Conservation (phyloP, 2,113 vertebrate species). For the Saccopteryx bilineata region DNA sequence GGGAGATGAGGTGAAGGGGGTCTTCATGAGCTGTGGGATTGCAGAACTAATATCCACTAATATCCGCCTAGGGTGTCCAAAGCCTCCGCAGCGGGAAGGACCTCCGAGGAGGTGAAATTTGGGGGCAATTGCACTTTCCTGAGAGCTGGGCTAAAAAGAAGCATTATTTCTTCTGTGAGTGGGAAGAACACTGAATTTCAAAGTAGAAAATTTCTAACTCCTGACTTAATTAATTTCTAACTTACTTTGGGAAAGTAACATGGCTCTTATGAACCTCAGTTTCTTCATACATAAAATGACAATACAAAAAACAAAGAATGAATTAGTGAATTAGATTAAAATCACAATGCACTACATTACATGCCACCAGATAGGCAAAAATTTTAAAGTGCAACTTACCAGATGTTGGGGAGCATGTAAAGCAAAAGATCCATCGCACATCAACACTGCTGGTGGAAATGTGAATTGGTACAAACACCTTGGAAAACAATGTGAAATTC, state of each 20-base stretch:
- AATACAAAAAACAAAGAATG: background rate
- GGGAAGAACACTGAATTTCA: slow-evolving; percentile 42
- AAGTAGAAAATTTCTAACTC: slow-evolving; percentile 50
- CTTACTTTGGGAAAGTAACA: background rate
- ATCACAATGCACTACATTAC: background rate
- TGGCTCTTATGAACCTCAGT: background rate
- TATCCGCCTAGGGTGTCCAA: background rate
- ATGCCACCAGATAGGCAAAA: background rate
- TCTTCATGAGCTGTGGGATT: too few species aligned
- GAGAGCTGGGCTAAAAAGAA: background rate
- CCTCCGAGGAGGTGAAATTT: background rate
- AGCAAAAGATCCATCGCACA: background rate
- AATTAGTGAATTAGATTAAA: slow-evolving; percentile 31
- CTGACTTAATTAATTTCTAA: background rate
- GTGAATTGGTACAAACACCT: background rate
- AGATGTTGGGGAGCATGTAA: background rate
- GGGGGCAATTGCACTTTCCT: background rate
- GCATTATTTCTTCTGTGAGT: background rate
- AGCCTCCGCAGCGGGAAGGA: background rate
- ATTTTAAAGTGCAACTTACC: background rate
- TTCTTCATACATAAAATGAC: slow-evolving; percentile 27
- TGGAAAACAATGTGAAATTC: background rate
- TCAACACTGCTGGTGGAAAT: background rate
- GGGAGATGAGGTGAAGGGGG: fast-evolving
- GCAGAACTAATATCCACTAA: background rate